Evolutionary conservation across 2,797 vertebrate species (phyloP).

Genomic region (Pseudochirops corinnae): DNA sequence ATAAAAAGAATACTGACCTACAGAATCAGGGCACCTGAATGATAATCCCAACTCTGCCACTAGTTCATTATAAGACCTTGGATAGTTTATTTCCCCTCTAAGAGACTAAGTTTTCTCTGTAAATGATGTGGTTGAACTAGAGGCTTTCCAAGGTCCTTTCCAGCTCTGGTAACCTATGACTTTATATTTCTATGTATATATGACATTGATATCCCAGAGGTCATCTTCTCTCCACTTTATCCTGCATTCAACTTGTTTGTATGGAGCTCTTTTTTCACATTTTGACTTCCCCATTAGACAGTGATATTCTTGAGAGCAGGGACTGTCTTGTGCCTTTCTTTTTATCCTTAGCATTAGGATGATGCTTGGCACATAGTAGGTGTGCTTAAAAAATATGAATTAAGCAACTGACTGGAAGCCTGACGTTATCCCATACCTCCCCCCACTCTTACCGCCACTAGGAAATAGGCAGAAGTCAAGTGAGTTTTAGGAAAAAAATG

Average conservation of each 20-base stretch:
- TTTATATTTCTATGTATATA: background rate
- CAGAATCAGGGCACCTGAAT: background rate
- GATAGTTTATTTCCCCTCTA: background rate
- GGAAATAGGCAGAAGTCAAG: background rate
- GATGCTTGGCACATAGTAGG: background rate
- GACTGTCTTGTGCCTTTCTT: background rate
- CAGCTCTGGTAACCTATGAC: background rate
- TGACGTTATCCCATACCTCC: background rate
- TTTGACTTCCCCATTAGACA: background rate
- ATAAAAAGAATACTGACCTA: background rate
- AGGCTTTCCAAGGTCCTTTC: background rate
- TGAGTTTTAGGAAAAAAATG: background rate
- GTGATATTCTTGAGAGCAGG: background rate
- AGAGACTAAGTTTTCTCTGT: background rate
- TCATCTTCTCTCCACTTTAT: background rate
- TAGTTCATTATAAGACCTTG: background rate
- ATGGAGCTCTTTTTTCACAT: background rate
- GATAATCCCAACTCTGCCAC: background rate
- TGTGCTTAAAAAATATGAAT: background rate
- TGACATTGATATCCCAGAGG: background rate
- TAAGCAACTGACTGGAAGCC: background rate
- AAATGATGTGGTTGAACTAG: background rate
- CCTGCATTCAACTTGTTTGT: background rate
- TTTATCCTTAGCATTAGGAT: background rate
- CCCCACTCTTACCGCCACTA: no score